Percentiles rank a stretch among this genome's conserved stretches.
Conservation (phyloP, 1,140 invertebrate genomes). For the Helicoverpa zea region DNA sequence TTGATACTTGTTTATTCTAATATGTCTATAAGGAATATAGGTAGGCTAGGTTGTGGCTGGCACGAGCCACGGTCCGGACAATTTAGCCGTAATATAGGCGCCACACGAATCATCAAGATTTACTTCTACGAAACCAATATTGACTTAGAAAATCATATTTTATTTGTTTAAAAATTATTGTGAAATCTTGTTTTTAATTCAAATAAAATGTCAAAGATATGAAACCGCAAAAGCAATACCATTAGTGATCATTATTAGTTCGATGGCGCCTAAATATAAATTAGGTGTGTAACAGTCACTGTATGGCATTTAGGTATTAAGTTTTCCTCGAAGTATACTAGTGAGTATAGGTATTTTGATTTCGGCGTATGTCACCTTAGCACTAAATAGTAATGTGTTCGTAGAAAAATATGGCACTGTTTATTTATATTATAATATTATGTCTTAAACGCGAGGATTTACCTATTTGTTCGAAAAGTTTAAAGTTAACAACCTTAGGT, state of each 20-base stretch:
- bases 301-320: neutral
- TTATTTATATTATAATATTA: neutral
- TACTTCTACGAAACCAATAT: no score
- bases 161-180: neutral
- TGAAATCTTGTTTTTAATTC: no score
- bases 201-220: neutral
- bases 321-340: conserved; percentile 29
- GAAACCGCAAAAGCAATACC: conserved; percentile 3
- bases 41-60: no score
- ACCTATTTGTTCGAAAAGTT: no score
- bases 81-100: no score
- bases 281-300: neutral
- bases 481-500: no score
- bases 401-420: neutral
- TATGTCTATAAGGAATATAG: no score
- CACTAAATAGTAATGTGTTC: neutral
- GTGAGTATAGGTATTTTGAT: neutral
- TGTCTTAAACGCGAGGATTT: no score
- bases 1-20: no score
- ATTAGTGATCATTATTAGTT: neutral
- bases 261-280: conserved; percentile 14
- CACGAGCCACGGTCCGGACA: no score
- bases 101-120: no score
- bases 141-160: neutral
- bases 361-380: neutral